Conservation (phyloP, 2,888 invertebrate genomes). For the Odontocolon sp. region DNA sequence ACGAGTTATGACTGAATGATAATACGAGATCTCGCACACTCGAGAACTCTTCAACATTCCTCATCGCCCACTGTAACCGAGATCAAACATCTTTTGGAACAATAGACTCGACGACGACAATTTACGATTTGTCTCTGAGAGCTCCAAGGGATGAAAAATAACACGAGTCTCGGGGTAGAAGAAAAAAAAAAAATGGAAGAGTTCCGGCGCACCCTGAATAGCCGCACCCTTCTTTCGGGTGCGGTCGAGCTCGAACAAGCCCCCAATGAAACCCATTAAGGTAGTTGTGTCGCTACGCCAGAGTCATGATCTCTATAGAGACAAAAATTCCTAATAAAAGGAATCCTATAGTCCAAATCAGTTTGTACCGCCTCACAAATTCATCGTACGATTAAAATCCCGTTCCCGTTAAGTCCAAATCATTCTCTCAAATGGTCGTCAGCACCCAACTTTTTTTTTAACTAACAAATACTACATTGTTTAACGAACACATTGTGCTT, state of each 20-base stretch:
- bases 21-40: conserved; percentile 48
- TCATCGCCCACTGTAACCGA: conserved; percentile 63
- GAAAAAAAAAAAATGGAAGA: conserved; percentile 60
- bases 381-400: too few species aligned
- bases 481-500: too few species aligned
- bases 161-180: conserved; percentile 3
- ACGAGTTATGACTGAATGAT: conserved; percentile 69
- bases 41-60: conserved; percentile 61
- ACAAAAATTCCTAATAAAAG: too few species aligned
- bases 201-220: conserved; percentile 68
- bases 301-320: too few species aligned
- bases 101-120: conserved; percentile 62
- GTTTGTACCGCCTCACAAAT: too few species aligned
- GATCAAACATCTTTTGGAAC: conserved; percentile 67
- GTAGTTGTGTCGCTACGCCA: too few species aligned
- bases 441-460: too few species aligned
- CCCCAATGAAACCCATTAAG: too few species aligned
- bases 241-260: conserved; percentile 38
- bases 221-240: conserved; percentile 67
- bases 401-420: too few species aligned
- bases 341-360: too few species aligned
- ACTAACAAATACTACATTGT: too few species aligned
- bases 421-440: too few species aligned
- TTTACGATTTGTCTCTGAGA: conserved; percentile 63
- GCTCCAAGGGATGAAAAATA: conserved; percentile 49